These are phyloP conservation scores for Leuctra nigra DNA, from an alignment of 2,888 invertebrate genomes.

Conservation along the genomic window DNA sequence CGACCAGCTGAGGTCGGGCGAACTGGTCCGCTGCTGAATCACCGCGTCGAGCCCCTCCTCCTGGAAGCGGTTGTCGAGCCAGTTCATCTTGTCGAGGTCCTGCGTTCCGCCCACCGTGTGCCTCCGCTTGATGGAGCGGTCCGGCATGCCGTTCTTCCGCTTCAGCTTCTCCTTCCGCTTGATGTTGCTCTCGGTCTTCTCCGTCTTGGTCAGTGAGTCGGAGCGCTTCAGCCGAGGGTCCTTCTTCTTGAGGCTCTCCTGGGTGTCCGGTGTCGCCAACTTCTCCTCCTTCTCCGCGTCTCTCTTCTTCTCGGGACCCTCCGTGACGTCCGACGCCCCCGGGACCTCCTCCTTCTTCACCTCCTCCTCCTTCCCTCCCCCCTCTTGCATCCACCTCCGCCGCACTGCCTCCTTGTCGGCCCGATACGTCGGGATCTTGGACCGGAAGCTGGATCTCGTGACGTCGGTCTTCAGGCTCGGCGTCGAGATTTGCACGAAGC, in stretches of 20 bases:
- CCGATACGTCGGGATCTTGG: conserved; percentile 33
- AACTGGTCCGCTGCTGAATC: conserved; percentile 50
- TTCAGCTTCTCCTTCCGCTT: conserved; percentile 39
- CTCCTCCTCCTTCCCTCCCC: neutral
- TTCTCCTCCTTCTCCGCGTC: conserved; percentile 23
- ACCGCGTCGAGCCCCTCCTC: conserved; percentile 25
- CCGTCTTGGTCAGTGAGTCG: conserved; percentile 60
- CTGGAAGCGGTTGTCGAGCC: conserved; percentile 48
- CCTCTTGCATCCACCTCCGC: neutral
- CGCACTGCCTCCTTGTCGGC: conserved; percentile 29
- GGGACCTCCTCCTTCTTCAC: conserved; percentile 23
- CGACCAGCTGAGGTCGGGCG: conserved; percentile 48
- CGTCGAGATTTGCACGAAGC: neutral
- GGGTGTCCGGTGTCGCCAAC: conserved; percentile 33
- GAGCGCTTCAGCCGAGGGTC: conserved; percentile 49
- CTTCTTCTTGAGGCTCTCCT: conserved; percentile 37
- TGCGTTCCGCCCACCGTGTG: conserved; percentile 93
- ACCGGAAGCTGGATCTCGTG: neutral
- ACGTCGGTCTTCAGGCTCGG: conserved; percentile 1
- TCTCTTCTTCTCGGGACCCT: conserved; percentile 37
- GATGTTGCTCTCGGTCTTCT: conserved; percentile 72
- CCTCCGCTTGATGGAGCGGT: conserved; percentile 75
- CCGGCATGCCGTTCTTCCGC: conserved; percentile 71
- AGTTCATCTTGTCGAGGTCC: conserved; percentile 64
- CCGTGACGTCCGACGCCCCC: conserved; percentile 33